Conservation (phyloP, 2,113 vertebrate genomes). For the Opisthocomus hoazin region DNA sequence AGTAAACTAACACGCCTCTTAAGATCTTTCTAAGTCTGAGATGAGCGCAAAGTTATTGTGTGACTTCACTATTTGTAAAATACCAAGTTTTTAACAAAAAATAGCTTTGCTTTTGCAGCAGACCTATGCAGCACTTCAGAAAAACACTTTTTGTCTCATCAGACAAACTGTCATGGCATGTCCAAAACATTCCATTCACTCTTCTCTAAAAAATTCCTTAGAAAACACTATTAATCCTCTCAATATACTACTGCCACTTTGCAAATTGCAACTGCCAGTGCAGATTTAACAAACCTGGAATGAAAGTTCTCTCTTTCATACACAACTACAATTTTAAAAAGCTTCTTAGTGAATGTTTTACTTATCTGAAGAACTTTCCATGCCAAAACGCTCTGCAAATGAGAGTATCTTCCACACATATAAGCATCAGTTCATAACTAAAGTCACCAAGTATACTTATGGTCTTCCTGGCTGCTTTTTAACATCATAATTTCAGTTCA, state of each 20-base stretch:
- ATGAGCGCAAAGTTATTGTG: not conserved
- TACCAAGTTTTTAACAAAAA: not conserved
- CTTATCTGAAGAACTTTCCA: not conserved
- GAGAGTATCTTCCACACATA: not conserved
- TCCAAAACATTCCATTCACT: not conserved
- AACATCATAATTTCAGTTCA: not conserved
- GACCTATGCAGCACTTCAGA: not conserved
- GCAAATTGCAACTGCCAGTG: not conserved
- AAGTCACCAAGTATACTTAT: not conserved
- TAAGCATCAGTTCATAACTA: not conserved
- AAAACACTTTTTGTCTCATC: not conserved
- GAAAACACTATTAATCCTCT: not conserved
- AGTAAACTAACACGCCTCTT: not conserved
- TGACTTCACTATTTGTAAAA: not conserved
- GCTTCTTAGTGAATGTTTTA: not conserved
- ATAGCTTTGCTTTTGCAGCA: not conserved
- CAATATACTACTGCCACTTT: not conserved
- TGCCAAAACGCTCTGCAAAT: not conserved
- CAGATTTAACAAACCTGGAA: not conserved
- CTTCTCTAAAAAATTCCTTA: not conserved
- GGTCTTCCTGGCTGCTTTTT: not conserved
- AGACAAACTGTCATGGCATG: not conserved
- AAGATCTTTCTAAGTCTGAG: not conserved
- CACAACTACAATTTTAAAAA: not conserved
- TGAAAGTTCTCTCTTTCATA: not conserved